Evolutionary conservation across 2,113 vertebrate genomes (phyloP).

Genomic region (human (Homo sapiens)): GRCh38 chr15:39191501-39192000

Average conservation of each 20-base stretch:
- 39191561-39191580: background rate
- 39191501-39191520: background rate
- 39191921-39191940: constrained; percentile 45
- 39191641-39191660: constrained; percentile 17
- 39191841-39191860: background rate
- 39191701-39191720: background rate
- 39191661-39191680: background rate
- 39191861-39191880: constrained; percentile 5
- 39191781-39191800: background rate
- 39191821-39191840: background rate
- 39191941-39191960: constrained; percentile 52
- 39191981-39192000: constrained; percentile 24
- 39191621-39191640: background rate
- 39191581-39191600: background rate
- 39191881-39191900: background rate
- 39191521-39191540: background rate
- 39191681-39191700: background rate
- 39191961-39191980: constrained; percentile 54
- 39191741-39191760: background rate
- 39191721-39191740: background rate
- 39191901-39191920: constrained; percentile 62
- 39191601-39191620: constrained; percentile 30
- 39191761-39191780: background rate
- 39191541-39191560: background rate
- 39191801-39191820: constrained; percentile 1